A percentile compares a stretch with the other conserved stretches of the same genome.
Evolutionary conservation across 2,888 invertebrate species (phyloP).

Genomic region (Himalopsyche japonica): DNA sequence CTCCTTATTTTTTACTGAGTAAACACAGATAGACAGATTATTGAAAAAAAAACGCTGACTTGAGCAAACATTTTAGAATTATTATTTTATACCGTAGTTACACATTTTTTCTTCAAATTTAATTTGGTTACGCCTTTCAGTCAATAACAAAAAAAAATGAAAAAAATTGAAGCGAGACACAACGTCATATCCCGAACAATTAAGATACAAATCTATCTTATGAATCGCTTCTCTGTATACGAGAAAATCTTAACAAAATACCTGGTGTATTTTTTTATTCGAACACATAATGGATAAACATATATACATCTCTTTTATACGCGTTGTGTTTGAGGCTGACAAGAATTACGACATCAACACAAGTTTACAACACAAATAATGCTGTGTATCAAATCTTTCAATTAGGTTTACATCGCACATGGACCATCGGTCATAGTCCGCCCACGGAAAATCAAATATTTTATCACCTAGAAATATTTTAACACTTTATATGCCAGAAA

Average conservation of each 20-base stretch:
- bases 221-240: conserved; percentile 6
- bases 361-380: conserved; percentile 24
- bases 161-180: conserved; percentile 3
- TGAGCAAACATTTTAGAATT: background rate
- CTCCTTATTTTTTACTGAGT: background rate
- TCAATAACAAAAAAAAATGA: background rate
- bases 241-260: background rate
- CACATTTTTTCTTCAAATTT: background rate
- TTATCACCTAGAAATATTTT: conserved; percentile 3
- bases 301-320: background rate
- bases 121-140: background rate
- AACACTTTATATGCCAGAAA: background rate
- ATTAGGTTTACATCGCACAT: conserved; percentile 34
- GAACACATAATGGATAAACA: background rate
- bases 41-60: background rate
- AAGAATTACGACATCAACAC: conserved; percentile 4
- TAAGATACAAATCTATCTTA: conserved; percentile 16
- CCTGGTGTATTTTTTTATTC: background rate
- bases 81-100: background rate
- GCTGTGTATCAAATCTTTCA: conserved; percentile 29
- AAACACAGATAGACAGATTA: background rate
- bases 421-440: conserved; percentile 34
- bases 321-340: background rate
- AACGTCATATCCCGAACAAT: conserved; percentile 15
- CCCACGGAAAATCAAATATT: conserved; percentile 17